These are phyloP conservation scores for Cnemophilus loriae DNA, from an alignment of 2,113 vertebrate genomes.

Conservation along the genomic window DNA sequence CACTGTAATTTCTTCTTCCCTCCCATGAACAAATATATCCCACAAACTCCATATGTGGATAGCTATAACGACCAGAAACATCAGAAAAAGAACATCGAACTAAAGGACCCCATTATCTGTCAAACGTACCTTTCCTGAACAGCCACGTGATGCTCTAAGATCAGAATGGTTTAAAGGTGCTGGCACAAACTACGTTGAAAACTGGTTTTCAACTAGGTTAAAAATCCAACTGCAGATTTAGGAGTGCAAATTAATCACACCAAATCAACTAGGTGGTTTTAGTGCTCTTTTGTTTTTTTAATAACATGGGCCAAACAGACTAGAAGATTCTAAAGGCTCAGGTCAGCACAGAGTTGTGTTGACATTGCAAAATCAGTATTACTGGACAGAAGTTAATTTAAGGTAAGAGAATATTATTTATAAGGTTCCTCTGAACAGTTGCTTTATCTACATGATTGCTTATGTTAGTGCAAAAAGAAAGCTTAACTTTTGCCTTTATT, in stretches of 20 bases:
- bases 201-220: neutral
- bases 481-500: neutral
- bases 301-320: neutral
- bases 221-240: neutral
- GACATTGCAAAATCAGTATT: neutral
- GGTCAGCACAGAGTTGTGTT: neutral
- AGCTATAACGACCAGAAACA: neutral
- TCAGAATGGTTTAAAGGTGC: neutral
- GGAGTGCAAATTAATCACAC: neutral
- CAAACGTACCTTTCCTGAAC: neutral
- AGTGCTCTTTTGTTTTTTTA: neutral
- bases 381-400: neutral
- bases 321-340: neutral
- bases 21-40: neutral
- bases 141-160: neutral
- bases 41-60: neutral
- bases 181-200: neutral
- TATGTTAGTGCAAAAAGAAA: neutral
- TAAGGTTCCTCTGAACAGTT: neutral
- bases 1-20: neutral
- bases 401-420: neutral
- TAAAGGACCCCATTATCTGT: neutral
- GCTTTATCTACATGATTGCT: neutral
- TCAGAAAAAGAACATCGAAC: neutral
- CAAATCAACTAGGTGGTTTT: neutral